These are phyloP conservation scores for Caenorhabditis zanzibari DNA, from an alignment of 2,888 invertebrate genomes.

Conservation along the genomic window DNA sequence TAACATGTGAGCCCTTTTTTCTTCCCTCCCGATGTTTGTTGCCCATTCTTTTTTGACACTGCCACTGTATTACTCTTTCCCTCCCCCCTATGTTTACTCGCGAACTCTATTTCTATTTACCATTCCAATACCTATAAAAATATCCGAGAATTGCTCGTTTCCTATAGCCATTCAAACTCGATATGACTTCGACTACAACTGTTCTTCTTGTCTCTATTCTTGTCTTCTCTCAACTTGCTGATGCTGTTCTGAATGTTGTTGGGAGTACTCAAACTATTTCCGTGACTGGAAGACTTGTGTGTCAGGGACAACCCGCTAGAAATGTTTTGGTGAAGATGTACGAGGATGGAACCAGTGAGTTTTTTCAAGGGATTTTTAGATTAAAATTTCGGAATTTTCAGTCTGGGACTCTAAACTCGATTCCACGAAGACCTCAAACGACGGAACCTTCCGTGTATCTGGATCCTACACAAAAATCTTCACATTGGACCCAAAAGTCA, in stretches of 20 bases:
- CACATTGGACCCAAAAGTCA: slow-evolving; percentile 54
- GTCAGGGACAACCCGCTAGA: slow-evolving; percentile 60
- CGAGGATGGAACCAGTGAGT: slow-evolving; percentile 67
- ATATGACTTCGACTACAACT: slow-evolving; percentile 42
- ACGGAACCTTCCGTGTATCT: slow-evolving; percentile 56
- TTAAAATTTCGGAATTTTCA: slow-evolving; percentile 16
- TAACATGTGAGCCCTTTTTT: slow-evolving; percentile 35
- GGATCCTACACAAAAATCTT: slow-evolving; percentile 53
- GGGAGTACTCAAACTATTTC: slow-evolving; percentile 62
- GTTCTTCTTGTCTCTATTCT: slow-evolving; percentile 17
- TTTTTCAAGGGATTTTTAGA: neutral
- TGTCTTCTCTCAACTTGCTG: slow-evolving; percentile 23
- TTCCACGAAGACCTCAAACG: slow-evolving; percentile 35
- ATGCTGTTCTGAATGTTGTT: slow-evolving; percentile 46
- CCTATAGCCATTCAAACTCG: slow-evolving; percentile 19
- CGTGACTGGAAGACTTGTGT: slow-evolving; percentile 59
- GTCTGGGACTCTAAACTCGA: slow-evolving; percentile 54
- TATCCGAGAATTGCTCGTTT: neutral
- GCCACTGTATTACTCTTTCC: slow-evolving; percentile 29
- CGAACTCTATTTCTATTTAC: slow-evolving; percentile 43
- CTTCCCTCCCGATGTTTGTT: slow-evolving; percentile 41
- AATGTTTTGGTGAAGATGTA: slow-evolving; percentile 62
- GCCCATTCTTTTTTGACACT: slow-evolving; percentile 40
- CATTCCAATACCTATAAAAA: slow-evolving; percentile 27
- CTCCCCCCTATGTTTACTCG: slow-evolving; percentile 34